Conservation (phyloP, 2,113 vertebrate genomes). For the Malurus cyaneus region DNA sequence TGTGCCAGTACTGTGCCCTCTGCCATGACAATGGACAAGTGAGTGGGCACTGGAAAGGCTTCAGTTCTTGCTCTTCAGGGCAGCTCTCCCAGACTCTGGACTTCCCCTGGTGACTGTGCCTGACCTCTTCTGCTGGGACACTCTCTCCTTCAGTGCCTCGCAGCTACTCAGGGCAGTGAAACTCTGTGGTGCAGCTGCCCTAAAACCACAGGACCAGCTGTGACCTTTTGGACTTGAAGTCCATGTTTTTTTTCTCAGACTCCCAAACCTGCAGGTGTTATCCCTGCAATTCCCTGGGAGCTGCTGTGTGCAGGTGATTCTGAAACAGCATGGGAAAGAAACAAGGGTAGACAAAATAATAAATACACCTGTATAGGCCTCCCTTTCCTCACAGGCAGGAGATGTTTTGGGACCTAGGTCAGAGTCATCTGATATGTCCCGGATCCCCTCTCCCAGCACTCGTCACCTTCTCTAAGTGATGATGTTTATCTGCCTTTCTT, state of each 20-base stretch:
- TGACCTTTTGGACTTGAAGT: conserved; percentile 6
- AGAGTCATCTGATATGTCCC: conserved; percentile 28
- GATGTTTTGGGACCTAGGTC: conserved; percentile 18
- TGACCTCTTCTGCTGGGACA: neutral
- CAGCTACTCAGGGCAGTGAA: accelerated
- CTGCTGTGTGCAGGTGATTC: neutral
- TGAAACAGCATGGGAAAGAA: conserved; percentile 13
- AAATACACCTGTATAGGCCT: conserved; percentile 44
- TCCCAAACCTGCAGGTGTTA: accelerated
- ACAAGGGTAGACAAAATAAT: conserved; percentile 36
- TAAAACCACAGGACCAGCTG: neutral
- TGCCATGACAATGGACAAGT: accelerated
- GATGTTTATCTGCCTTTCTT: conserved; percentile 43
- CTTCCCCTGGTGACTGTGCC: neutral
- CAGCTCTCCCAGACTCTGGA: neutral
- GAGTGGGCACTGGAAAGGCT: neutral
- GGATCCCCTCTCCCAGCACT: neutral
- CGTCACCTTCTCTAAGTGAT: neutral
- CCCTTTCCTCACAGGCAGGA: neutral
- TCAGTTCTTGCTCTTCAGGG: neutral
- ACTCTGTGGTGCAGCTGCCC: neutral
- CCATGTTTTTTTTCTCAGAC: neutral
- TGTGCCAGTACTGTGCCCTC: neutral
- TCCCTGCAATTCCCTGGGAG: neutral
- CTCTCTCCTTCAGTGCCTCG: neutral